phyloP scores from a whole-genome alignment of 1,140 invertebrate genomes.

The Bombus pyrosoma region DNA sequence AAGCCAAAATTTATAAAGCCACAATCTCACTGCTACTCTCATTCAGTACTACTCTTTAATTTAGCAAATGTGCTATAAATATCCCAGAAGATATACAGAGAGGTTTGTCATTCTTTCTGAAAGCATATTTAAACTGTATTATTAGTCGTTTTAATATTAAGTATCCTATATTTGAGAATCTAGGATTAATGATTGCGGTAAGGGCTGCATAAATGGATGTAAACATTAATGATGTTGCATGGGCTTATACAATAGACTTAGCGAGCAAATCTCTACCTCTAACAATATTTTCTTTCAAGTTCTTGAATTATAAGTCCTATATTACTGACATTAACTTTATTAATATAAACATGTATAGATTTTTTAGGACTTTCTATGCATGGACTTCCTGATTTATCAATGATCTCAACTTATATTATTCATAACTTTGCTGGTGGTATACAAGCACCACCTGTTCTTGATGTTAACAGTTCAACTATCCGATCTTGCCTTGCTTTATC shows the following conservation, averaged over 20 bases:
- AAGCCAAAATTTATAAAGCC: slow-evolving; percentile 96
- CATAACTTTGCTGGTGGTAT: slow-evolving; percentile 98
- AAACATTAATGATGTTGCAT: slow-evolving; percentile 98
- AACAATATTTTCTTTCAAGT: slow-evolving; percentile 97
- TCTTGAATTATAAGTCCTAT: slow-evolving; percentile 96
- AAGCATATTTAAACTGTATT: slow-evolving; percentile 96
- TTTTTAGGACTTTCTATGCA: slow-evolving; percentile 97
- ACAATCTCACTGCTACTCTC: slow-evolving; percentile 90
- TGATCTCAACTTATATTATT: slow-evolving; percentile 97
- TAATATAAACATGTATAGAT: slow-evolving; percentile 99
- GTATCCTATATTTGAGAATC: slow-evolving; percentile 99
- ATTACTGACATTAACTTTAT: slow-evolving; percentile 98
- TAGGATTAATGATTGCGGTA: slow-evolving; percentile 97
- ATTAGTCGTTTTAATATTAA: slow-evolving; percentile 95
- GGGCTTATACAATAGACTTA: slow-evolving; percentile 97
- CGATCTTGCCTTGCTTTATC: slow-evolving; percentile 80
- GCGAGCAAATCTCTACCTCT: slow-evolving; percentile 95
- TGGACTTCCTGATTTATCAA: slow-evolving; percentile 92
- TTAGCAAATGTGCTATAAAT: slow-evolving; percentile 98
- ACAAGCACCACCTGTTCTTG: slow-evolving; percentile 97
- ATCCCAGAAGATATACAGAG: slow-evolving; percentile 94
- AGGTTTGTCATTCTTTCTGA: slow-evolving; percentile 96
- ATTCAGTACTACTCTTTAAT: slow-evolving; percentile 94
- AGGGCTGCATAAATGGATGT: slow-evolving; percentile 98
- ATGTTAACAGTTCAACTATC: slow-evolving; percentile 89